Base-by-base conservation (phyloP, 1,140 invertebrate genomes). In the Hypothenemus hampei region DNA sequence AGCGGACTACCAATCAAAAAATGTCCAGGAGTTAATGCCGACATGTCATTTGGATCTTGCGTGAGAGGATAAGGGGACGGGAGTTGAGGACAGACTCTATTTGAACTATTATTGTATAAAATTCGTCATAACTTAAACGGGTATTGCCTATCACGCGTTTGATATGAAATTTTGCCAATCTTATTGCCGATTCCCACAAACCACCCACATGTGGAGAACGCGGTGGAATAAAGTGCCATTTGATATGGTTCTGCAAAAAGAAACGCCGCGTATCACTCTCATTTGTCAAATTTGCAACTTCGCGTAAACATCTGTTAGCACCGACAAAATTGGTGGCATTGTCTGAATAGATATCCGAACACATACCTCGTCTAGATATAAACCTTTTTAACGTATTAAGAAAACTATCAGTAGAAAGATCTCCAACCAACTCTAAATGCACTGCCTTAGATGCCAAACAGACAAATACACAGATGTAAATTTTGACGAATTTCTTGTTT, bases 11-110 rank as follows among this genome's bases (percentile, higher is more conserved):
- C 24, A 29, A 29, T 11, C 5, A 29, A 11, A 11, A 29, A 29
- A 29, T 29, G 24, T 29, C 24, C 24, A 6, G 24, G 24, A 29
- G 24, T 29, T 5, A 29, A 6, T 29, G 24, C 11, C 11, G 5
- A 5, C 5, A 6, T 6, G 11, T 29, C 24, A 6, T 29, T 11
- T 6, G 24, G 24, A 5, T 29, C 24, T 29, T 29, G 5, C 11
- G 5, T 11, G 24, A 29, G 24, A 6, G 11, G 11, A 29, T 29
- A 29, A n/a, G n/a, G n/a, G n/a, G n/a, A n/a, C n/a, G n/a, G n/a
- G 48, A 51, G 44, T 51, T 51, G 7, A 51, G 20, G 24, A 39
- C 20, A 4, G 40, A 8, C 19, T 51, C 48, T 10, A 51, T 41
- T 15, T 43, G 48, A 8, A 21, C 19, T n/a, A 49, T 13, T 40